phyloP scores from a whole-genome alignment of 2,797 vertebrate genomes.

The Pseudochromis fuscus region DNA sequence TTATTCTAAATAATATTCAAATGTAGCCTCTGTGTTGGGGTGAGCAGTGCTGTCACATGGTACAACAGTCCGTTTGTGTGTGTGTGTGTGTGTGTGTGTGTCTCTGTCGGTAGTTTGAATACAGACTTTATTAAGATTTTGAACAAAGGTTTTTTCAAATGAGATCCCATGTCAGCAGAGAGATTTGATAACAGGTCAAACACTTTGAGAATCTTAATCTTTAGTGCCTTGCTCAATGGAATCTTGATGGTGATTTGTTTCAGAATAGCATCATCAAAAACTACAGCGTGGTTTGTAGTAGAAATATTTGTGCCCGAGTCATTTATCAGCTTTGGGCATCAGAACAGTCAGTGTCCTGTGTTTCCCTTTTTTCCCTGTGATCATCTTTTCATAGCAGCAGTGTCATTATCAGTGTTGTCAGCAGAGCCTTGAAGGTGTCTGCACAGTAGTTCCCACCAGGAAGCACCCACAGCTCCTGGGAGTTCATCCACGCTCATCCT shows the following conservation, averaged over 20 bases:
- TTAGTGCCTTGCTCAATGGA: neutral
- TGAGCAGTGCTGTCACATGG: neutral
- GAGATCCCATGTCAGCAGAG: neutral
- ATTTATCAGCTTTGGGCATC: conserved; percentile 18
- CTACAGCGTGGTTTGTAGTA: no score
- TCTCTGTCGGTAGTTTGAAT: no score
- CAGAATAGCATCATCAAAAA: no score
- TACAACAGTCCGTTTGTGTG: neutral
- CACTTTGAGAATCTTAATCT: neutral
- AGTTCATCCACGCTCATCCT: neutral
- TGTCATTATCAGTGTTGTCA: conserved; percentile 52
- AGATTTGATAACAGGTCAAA: no score
- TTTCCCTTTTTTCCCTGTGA: no score
- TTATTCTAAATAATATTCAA: no score
- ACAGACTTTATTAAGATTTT: no score
- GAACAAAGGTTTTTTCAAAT: neutral
- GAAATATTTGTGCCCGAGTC: neutral
- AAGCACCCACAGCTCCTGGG: neutral
- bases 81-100: neutral
- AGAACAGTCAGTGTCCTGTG: no score
- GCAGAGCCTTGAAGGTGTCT: conserved; percentile 45
- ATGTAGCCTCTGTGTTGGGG: no score
- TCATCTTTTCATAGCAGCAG: conserved; percentile 28
- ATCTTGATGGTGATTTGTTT: neutral
- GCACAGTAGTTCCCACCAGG: conserved; percentile 42